Percentiles rank a stretch among this genome's conserved stretches.
Conservation (phyloP, 2,113 vertebrate genomes). For the Ceratotherium simum region DNA sequence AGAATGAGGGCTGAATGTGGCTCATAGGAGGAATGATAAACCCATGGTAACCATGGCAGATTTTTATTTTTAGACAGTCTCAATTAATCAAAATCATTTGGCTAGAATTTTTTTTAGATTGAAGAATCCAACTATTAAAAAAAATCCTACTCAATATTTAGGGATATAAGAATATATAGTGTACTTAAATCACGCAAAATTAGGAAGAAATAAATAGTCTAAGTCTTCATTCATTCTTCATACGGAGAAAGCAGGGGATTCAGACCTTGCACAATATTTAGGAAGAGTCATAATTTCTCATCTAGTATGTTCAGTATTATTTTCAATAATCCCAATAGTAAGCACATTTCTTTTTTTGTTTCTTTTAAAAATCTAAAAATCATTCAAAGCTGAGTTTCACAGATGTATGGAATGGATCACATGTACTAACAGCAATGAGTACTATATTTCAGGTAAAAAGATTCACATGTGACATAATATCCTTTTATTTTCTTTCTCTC, state of each 20-base stretch:
- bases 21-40: constrained; percentile 39
- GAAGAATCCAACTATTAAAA: constrained; percentile 12
- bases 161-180: background rate
- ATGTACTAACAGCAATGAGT: background rate
- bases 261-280: background rate
- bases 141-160: background rate
- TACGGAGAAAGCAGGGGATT: background rate
- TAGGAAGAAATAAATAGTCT: background rate
- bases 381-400: background rate
- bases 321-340: background rate
- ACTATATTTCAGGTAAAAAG: background rate
- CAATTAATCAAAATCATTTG: constrained; percentile 59
- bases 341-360: background rate
- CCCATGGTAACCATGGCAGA: constrained; percentile 25
- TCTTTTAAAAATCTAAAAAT: background rate
- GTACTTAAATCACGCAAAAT: background rate
- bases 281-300: background rate
- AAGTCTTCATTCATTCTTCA: background rate
- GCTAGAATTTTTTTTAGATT: constrained; percentile 48
- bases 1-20: background rate
- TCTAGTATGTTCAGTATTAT: background rate
- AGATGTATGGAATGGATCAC: background rate
- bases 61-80: constrained; percentile 67
- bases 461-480: background rate
- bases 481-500: background rate